Conservation (phyloP, 2,113 vertebrate species). For the Hyperopisus bebe region DNA sequence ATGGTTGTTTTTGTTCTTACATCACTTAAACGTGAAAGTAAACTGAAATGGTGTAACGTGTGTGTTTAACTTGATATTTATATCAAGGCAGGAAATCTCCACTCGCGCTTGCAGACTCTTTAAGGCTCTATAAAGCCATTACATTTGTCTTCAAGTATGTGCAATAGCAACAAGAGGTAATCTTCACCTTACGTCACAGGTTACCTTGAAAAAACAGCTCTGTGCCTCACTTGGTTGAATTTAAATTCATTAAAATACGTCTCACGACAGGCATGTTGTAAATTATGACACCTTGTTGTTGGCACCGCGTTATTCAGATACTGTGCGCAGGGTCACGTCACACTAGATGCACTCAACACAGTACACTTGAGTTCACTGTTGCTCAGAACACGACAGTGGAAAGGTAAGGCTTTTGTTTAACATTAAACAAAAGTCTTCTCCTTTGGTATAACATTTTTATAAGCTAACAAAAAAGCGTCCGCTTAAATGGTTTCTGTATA, state of each 20-base stretch:
- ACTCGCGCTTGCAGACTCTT: neutral
- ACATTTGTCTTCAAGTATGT: neutral
- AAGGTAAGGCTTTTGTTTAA: neutral
- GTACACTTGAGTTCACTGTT: neutral
- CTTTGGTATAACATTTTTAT: neutral
- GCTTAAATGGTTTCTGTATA: neutral
- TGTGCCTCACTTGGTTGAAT: neutral
- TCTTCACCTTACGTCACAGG: neutral
- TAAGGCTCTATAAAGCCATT: neutral
- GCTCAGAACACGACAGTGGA: neutral
- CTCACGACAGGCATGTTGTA: neutral
- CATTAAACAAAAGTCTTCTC: neutral
- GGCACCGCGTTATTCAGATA: neutral
- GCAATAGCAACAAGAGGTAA: neutral
- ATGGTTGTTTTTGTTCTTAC: neutral
- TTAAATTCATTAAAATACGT: neutral
- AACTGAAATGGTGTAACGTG: neutral
- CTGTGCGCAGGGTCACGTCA: neutral
- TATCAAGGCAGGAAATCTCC: neutral
- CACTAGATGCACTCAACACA: neutral
- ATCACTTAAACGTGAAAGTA: neutral
- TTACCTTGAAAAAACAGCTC: neutral
- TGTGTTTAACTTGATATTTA: neutral
- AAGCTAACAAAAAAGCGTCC: neutral
- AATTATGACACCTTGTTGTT: neutral